Conservation (phyloP, 2,797 vertebrate genomes). For the Channa striata region DNA sequence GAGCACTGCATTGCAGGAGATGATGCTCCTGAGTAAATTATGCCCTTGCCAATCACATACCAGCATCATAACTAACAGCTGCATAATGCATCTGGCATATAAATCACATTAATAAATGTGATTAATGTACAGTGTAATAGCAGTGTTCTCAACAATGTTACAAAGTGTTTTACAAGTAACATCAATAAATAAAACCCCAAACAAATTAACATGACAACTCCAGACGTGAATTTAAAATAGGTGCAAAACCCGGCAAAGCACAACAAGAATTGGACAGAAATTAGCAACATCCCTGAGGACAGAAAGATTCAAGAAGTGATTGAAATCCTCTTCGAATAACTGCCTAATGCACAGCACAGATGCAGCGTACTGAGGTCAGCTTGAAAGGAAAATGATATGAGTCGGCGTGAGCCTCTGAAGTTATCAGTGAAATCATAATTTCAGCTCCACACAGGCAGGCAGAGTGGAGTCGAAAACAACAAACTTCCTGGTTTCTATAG, state of each 20-base stretch:
- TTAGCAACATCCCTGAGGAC: conserved; percentile 26
- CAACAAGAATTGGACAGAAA: conserved; percentile 30
- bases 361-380: conserved; percentile 2
- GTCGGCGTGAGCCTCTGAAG: conserved; percentile 21
- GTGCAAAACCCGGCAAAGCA: neutral
- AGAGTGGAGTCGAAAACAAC: conserved; percentile 13
- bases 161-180: conserved; percentile 49
- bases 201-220: conserved; percentile 38
- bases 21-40: conserved; percentile 52
- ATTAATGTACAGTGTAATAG: conserved; percentile 34
- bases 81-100: conserved; percentile 57
- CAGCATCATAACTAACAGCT: conserved; percentile 59
- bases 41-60: conserved; percentile 34
- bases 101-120: conserved; percentile 60
- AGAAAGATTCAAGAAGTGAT: conserved; percentile 14
- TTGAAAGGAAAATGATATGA: conserved; percentile 17
- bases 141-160: conserved; percentile 38
- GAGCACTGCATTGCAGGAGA: conserved; percentile 40
- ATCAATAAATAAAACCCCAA: conserved; percentile 47
- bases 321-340: conserved; percentile 24
- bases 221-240: conserved; percentile 38
- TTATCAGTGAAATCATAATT: conserved; percentile 52
- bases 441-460: conserved; percentile 8
- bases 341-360: conserved; percentile 11
- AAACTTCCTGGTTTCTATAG: conserved; percentile 23